Percentiles rank a stretch among this genome's conserved stretches.
Conservation (phyloP, 2,113 vertebrate species). For the Oenanthe melanoleuca region DNA sequence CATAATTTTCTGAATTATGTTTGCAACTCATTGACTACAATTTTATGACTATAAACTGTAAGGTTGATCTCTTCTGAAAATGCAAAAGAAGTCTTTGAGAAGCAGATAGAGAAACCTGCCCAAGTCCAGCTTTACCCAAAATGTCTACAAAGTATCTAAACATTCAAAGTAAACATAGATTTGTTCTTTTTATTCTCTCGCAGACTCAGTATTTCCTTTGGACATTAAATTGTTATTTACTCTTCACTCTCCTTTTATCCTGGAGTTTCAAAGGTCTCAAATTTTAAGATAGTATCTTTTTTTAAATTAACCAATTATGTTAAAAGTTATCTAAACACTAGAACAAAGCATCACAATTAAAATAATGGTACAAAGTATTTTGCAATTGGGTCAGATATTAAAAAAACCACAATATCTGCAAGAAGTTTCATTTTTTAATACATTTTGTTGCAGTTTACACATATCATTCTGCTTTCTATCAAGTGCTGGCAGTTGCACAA, state of each 20-base stretch:
- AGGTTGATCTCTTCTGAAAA: not conserved
- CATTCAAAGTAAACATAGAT: not conserved
- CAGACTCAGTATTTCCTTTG: not conserved
- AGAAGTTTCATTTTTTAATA: not conserved
- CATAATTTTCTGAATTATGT: not conserved
- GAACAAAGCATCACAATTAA: not conserved
- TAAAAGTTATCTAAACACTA: not conserved
- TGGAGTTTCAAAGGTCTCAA: not conserved
- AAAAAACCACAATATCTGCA: not conserved
- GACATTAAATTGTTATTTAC: not conserved
- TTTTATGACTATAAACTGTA: not conserved
- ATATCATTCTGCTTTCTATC: not conserved
- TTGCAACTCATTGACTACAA: not conserved
- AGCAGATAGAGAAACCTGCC: not conserved
- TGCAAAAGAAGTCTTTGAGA: not conserved
- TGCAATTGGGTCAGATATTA: not conserved
- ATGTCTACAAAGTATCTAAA: not conserved
- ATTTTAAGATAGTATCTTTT: not conserved
- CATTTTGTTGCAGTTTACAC: not conserved
- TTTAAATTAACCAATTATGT: not conserved
- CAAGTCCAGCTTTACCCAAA: not conserved
- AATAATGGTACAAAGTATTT: not conserved
- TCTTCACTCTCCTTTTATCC: not conserved
- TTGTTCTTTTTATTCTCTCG: not conserved
- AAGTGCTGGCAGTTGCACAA: not conserved